Percentiles rank a stretch among this genome's conserved stretches.
Conservation (phyloP, 2,113 vertebrate genomes). For the Climacteris rufus region DNA sequence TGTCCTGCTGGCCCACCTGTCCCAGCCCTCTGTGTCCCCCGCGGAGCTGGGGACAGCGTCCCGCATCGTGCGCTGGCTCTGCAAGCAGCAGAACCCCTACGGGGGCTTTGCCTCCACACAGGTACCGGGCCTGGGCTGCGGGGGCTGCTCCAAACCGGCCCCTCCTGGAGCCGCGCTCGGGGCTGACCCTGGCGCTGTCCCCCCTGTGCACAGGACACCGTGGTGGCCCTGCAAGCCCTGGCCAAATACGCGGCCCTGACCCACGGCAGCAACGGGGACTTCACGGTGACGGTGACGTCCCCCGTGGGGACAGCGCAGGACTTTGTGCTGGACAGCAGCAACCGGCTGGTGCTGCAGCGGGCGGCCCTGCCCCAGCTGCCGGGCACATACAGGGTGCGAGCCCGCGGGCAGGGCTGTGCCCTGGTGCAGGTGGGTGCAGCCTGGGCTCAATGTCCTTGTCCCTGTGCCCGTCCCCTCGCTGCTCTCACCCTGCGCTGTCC, state of each 20-base stretch:
- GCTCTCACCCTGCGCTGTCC: background rate
- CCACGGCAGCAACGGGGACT: background rate
- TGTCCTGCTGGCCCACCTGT: conserved; percentile 12
- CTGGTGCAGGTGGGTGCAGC: conserved; percentile 54
- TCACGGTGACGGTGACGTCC: conserved; percentile 27
- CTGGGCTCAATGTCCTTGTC: fast-evolving
- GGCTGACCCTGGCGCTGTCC: background rate
- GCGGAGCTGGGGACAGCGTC: background rate
- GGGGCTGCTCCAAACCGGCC: background rate
- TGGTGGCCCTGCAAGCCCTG: conserved; percentile 72
- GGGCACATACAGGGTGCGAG: conserved; percentile 25
- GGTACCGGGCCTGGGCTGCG: background rate
- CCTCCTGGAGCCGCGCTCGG: fast-evolving
- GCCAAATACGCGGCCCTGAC: conserved; percentile 39
- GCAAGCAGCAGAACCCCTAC: conserved; percentile 26
- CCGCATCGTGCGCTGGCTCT: conserved; percentile 26
- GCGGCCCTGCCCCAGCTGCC: background rate
- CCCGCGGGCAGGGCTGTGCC: conserved; percentile 39
- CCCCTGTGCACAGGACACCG: conserved; percentile 56
- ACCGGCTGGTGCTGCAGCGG: conserved; percentile 77
- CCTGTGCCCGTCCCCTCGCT: fast-evolving
- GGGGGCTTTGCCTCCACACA: conserved; percentile 43
- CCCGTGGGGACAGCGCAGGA: background rate
- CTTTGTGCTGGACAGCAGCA: conserved; percentile 66
- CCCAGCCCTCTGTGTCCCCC: background rate